Evolutionary conservation across 2,888 invertebrate genomes (phyloP).

Genomic region (Melinaea menophilus): DNA sequence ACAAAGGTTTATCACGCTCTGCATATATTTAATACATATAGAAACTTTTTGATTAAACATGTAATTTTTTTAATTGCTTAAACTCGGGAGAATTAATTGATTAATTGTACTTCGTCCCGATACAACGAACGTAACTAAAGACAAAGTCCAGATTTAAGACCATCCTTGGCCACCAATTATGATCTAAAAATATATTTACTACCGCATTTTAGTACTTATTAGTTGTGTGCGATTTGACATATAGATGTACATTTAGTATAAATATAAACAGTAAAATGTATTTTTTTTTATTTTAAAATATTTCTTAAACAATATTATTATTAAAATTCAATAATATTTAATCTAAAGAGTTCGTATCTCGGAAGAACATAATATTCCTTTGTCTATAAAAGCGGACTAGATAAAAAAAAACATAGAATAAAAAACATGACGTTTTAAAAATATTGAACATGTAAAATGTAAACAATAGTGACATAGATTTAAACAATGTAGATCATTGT

Average conservation of each 20-base stretch:
- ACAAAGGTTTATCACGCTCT: too few relatives aligned
- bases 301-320: too few relatives aligned
- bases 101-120: constrained; percentile 36
- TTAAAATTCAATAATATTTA: too few relatives aligned
- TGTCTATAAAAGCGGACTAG: not conserved
- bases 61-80: not conserved
- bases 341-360: too few relatives aligned
- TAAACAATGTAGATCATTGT: not conserved
- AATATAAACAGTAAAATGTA: too few relatives aligned
- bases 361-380: too few relatives aligned
- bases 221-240: not conserved
- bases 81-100: constrained; percentile 26
- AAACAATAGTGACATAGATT: not conserved
- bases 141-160: constrained; percentile 35
- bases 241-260: not conserved
- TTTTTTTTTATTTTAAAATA: too few relatives aligned
- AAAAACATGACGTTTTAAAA: not conserved
- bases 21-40: not conserved
- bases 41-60: not conserved
- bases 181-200: constrained; percentile 30
- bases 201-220: constrained; percentile 8
- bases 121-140: constrained; percentile 31
- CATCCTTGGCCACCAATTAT: constrained; percentile 35
- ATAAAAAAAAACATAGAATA: not conserved
- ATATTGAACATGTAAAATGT: not conserved